Conservation (phyloP, 2,113 vertebrate genomes). For the Strix uralensis region DNA sequence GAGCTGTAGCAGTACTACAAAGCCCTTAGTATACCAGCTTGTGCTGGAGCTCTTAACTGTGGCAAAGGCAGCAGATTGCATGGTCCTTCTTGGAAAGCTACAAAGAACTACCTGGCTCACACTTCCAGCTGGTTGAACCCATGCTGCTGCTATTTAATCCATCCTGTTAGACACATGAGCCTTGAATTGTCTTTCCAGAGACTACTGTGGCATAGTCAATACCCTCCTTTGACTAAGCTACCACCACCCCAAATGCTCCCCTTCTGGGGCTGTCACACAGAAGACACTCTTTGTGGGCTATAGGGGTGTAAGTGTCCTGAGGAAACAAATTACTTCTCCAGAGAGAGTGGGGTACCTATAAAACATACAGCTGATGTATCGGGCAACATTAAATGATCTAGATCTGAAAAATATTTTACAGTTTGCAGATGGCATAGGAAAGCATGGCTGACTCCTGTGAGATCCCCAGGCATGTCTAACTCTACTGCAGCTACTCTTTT, state of each 20-base stretch:
- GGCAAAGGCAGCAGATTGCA: background rate
- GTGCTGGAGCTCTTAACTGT: background rate
- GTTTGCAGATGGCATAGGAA: background rate
- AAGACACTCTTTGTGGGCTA: background rate
- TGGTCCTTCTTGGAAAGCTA: background rate
- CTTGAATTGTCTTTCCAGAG: background rate
- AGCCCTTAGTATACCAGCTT: background rate
- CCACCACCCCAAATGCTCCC: background rate
- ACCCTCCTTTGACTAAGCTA: background rate
- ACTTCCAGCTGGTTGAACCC: background rate
- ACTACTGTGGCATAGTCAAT: background rate
- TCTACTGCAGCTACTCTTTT: background rate
- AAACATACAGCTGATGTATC: background rate
- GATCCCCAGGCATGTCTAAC: background rate
- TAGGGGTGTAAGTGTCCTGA: background rate
- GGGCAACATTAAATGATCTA: background rate
- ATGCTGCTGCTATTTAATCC: background rate
- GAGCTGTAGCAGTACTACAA: background rate
- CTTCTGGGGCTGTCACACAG: background rate
- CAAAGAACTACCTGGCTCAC: background rate
- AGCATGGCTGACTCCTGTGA: background rate
- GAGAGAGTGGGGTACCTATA: background rate
- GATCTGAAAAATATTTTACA: background rate
- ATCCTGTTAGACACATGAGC: background rate
- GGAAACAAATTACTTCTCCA: background rate